phyloP scores from a whole-genome alignment of 2,888 invertebrate genomes.

The Eledone cirrhosa region DNA sequence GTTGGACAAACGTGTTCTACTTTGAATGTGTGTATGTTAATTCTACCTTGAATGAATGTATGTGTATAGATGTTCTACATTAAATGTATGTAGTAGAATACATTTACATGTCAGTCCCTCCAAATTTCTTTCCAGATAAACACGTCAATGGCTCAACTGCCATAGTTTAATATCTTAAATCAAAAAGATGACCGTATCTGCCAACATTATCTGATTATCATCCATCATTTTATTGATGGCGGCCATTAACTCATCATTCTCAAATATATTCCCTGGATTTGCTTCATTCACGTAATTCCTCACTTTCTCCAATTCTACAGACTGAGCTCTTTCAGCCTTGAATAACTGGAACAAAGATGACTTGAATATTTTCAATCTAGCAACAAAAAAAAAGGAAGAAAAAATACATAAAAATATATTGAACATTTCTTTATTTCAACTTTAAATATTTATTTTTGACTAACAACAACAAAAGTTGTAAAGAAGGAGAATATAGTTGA shows the following conservation, averaged over 20 bases:
- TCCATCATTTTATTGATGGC: constrained; percentile 86
- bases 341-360: constrained; percentile 79
- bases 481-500: too few relatives aligned
- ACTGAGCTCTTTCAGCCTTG: constrained; percentile 80
- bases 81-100: too few relatives aligned
- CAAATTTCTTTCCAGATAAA: too few relatives aligned
- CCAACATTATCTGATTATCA: constrained; percentile 90
- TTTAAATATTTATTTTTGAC: too few relatives aligned
- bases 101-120: too few relatives aligned
- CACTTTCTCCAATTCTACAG: constrained; percentile 76
- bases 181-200: constrained; percentile 62
- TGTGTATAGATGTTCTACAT: too few relatives aligned
- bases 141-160: too few relatives aligned
- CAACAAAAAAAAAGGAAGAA: constrained; percentile 29
- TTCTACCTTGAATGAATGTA: too few relatives aligned
- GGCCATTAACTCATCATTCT: constrained; percentile 77
- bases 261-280: constrained; percentile 59
- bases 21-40: too few relatives aligned
- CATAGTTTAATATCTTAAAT: constrained; percentile 45
- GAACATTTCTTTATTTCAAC: too few relatives aligned
- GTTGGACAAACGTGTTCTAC: too few relatives aligned
- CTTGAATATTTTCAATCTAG: constrained; percentile 76
- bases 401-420: background rate
- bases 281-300: constrained; percentile 75
- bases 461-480: too few relatives aligned